Conservation (phyloP, 2,797 vertebrate genomes). For the Heliangelus exortis region DNA sequence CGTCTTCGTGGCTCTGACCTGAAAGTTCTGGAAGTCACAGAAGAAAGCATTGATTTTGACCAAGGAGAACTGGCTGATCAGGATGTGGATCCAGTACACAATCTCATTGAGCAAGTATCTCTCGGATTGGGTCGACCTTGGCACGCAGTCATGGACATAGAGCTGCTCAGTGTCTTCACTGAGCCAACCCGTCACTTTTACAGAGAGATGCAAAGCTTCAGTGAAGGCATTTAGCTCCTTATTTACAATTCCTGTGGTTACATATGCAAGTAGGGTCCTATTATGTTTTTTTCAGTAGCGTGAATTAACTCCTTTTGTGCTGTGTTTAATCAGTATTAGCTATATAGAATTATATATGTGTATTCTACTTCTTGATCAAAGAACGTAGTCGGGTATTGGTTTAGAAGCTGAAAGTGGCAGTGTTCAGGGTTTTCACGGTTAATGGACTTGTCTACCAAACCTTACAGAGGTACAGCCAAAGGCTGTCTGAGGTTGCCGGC, state of each 20-base stretch:
- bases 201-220: constrained; percentile 96
- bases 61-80: constrained; percentile 91
- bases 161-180: constrained; percentile 88
- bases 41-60: constrained; percentile 98
- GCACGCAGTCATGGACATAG: constrained; percentile 93
- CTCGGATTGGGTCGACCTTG: constrained; percentile 92
- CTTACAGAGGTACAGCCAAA: constrained; percentile 69
- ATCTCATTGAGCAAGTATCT: constrained; percentile 97
- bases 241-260: constrained; percentile 84
- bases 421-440: constrained; percentile 85
- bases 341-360: constrained; percentile 90
- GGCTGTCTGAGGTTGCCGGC: constrained; percentile 81
- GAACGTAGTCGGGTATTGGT: constrained; percentile 88
- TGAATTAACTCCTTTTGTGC: constrained; percentile 91
- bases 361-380: constrained; percentile 92
- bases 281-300: constrained; percentile 84
- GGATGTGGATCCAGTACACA: constrained; percentile 94
- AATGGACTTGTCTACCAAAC: constrained; percentile 79
- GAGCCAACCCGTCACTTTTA: constrained; percentile 98
- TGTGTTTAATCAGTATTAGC: constrained; percentile 94
- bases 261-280: constrained; percentile 86
- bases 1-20: constrained; percentile 95
- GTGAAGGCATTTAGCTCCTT: constrained; percentile 90
- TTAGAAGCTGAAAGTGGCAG: constrained; percentile 88
- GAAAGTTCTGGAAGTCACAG: constrained; percentile 91